phyloP scores from a whole-genome alignment of 1,140 invertebrate genomes.

The Mylabris phalerata region DNA sequence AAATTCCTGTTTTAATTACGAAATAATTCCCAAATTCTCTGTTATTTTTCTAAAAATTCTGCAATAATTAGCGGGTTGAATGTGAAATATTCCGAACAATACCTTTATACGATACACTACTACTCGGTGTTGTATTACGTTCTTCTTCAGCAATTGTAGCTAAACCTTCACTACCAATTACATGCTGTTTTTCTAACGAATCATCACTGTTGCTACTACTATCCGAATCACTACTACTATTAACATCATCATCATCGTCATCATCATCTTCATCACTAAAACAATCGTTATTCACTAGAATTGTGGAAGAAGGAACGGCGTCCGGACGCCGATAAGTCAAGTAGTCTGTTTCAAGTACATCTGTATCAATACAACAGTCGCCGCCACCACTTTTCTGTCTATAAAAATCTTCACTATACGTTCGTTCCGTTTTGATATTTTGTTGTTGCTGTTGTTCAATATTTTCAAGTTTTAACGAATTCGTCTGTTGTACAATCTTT shows the following conservation, averaged over 20 bases:
- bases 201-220: slow-evolving; percentile 12
- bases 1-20: too few relatives aligned
- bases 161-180: slow-evolving; percentile 30
- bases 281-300: not conserved
- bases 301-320: slow-evolving; percentile 5
- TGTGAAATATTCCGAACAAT: slow-evolving; percentile 1
- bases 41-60: too few relatives aligned
- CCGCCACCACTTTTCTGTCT: too few relatives aligned
- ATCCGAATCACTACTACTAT: slow-evolving; percentile 13
- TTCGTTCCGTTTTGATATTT: not conserved
- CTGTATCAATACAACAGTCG: too few relatives aligned
- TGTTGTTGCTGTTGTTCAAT: slow-evolving; percentile 1
- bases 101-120: slow-evolving; percentile 26
- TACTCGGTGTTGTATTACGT: slow-evolving; percentile 26
- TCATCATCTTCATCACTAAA: not conserved
- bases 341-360: too few relatives aligned
- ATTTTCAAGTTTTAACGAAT: not conserved
- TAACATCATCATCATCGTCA: slow-evolving; percentile 1
- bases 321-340: slow-evolving; percentile 9
- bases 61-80: not conserved
- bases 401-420: too few relatives aligned
- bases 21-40: too few relatives aligned
- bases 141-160: slow-evolving; percentile 40
- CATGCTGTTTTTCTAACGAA: slow-evolving; percentile 32
- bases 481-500: slow-evolving; percentile 28